Evolutionary conservation across 1,140 invertebrate species (phyloP).

Genomic region (Ostrea denselamellosa): DNA sequence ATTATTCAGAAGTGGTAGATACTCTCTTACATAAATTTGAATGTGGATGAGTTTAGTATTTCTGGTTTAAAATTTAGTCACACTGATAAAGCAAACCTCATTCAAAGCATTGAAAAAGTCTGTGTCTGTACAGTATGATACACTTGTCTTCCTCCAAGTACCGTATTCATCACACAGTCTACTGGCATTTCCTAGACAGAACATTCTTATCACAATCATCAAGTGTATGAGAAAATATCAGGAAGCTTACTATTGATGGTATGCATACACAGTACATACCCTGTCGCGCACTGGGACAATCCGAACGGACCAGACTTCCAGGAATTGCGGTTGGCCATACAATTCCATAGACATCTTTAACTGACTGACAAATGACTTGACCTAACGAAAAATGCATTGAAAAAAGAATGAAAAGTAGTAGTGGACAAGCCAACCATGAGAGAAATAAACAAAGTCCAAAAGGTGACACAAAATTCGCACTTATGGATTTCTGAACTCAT

Average conservation of each 20-base stretch:
- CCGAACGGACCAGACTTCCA: neutral
- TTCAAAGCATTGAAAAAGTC: neutral
- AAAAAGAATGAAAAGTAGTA: neutral
- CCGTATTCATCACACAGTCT: conserved; percentile 1
- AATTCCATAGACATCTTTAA: neutral
- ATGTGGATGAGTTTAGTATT: no score
- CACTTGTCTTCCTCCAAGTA: neutral
- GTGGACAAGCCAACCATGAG: neutral
- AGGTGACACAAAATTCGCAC: neutral
- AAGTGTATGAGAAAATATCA: no score
- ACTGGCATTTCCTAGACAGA: neutral
- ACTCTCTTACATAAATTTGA: no score
- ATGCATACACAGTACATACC: neutral
- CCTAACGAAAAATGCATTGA: neutral
- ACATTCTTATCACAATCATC: neutral
- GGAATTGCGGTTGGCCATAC: neutral
- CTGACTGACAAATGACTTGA: neutral
- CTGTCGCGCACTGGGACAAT: neutral
- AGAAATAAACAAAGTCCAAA: neutral
- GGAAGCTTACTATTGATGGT: neutral
- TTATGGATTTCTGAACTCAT: neutral
- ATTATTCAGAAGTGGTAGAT: no score
- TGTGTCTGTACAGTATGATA: neutral
- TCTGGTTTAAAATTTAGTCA: no score
- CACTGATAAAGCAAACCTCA: neutral